These are phyloP conservation scores for Platorchestia sp. DNA, from an alignment of 1,140 invertebrate species.

Conservation along the genomic window DNA sequence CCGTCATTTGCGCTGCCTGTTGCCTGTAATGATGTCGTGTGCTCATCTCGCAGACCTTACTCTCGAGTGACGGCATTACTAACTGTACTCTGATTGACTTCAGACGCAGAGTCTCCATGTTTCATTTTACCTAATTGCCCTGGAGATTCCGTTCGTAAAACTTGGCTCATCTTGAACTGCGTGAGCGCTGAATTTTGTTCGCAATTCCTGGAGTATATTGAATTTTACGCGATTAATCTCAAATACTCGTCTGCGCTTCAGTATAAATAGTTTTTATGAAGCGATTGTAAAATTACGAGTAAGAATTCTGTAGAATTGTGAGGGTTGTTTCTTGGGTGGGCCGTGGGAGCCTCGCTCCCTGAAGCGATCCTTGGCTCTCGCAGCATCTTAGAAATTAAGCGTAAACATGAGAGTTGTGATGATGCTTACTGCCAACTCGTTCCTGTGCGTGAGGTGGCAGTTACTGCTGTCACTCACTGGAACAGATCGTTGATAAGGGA, in stretches of 20 bases:
- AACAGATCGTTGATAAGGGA: constrained; percentile 51
- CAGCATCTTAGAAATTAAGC: background rate
- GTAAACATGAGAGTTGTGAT: background rate
- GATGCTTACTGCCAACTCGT: constrained; percentile 19
- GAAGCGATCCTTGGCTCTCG: background rate
- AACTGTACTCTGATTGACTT: background rate
- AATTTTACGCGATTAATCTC: background rate
- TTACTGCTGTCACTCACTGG: background rate
- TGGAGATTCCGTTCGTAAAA: no score
- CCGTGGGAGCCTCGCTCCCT: background rate
- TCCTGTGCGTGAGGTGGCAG: background rate
- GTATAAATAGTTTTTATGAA: background rate
- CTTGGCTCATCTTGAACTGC: background rate
- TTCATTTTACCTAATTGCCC: background rate
- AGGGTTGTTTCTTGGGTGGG: background rate
- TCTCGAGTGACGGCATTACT: background rate
- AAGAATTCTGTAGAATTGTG: background rate
- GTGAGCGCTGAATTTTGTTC: background rate
- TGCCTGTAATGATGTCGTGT: background rate
- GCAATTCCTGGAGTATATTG: background rate
- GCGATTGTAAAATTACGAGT: background rate
- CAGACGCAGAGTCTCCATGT: background rate
- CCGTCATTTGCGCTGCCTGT: background rate
- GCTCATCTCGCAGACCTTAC: background rate
- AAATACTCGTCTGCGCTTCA: background rate